Evolutionary conservation across 2,797 vertebrate species (phyloP), one percentile per base, ranked within the genome.

Genomic region (Mormyrops boulengeri): DNA sequence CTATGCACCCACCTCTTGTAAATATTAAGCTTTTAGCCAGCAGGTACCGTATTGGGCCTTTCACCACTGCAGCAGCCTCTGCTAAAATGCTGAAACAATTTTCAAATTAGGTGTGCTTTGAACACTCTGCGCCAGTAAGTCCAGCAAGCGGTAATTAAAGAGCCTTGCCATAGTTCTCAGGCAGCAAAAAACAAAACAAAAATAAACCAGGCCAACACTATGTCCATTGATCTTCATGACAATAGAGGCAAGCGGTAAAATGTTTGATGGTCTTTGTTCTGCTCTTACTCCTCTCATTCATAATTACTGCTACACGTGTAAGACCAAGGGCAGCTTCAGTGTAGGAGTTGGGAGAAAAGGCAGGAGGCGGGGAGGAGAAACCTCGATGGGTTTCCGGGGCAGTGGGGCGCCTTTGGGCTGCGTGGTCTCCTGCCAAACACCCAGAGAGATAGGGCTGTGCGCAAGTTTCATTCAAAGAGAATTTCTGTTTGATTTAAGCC

Each of bases 291-390:
- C 93, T 95, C 96, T 97, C 96, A 97, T 96, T 96, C 95, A 96
- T 96, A 96, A 97, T 97, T 96, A 97, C 95, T 95, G 94, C 95
- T 96, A 96, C 96, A 97, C 95, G 95, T 96, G 96, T 96, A 96
- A 95, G 96, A 97, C 95, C 96, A 97, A 97, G 96, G 96, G 96
- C 96, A 96, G 96, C 96, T 96, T 96, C 96, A 96, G 96, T 96
- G 93, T 93, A 95, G 94, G 94, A 93, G 94, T 93, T 90, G 94
- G 94, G 95, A 95, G 93, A 94, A 95, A 94, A 95, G 94, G 3
- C 94, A 92, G 89, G 93, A 34, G 88, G 91, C 93, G 93, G 95
- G 94, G 95, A 96, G 94, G 93, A 94, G 92, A 93, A 95, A 92
- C 95, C 96, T 97, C 96, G 82, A 88, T 89, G 95, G 95, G 95